Percentiles rank a stretch among this genome's conserved stretches.
Evolutionary conservation across 2,113 vertebrate genomes (phyloP).

Genomic region (Sturnus vulgaris): DNA sequence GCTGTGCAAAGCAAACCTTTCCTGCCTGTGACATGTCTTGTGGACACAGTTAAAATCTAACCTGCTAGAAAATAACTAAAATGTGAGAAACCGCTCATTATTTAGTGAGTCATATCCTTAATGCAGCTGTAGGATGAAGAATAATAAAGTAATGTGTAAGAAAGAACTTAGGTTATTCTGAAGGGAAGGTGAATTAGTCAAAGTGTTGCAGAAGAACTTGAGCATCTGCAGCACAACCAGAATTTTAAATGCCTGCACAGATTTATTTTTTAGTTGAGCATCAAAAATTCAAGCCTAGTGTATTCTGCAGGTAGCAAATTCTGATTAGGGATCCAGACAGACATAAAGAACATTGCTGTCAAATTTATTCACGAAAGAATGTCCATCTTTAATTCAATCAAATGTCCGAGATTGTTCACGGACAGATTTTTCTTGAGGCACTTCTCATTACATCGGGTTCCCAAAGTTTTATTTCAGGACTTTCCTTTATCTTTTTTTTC

Average conservation of each 20-base stretch:
- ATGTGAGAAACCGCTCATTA: neutral
- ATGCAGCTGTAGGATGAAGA: neutral
- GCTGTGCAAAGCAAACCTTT: neutral
- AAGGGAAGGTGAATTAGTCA: neutral
- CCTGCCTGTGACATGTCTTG: neutral
- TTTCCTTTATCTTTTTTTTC: accelerated
- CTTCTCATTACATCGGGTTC: neutral
- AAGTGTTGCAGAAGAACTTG: neutral
- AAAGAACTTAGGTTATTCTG: neutral
- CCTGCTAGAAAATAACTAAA: neutral
- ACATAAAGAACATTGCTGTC: neutral
- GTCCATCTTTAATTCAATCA: neutral
- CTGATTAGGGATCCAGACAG: neutral
- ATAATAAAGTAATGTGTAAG: neutral
- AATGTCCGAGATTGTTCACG: accelerated
- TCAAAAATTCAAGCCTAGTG: neutral
- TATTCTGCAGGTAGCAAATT: neutral
- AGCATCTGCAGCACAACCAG: neutral
- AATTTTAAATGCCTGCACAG: neutral
- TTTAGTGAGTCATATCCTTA: neutral
- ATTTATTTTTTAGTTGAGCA: neutral
- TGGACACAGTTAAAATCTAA: neutral
- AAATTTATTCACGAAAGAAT: neutral
- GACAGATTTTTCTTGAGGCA: neutral
- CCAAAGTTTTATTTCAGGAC: neutral